phyloP scores from a whole-genome alignment of 2,797 vertebrate species.

The Thamnophis elegans region DNA sequence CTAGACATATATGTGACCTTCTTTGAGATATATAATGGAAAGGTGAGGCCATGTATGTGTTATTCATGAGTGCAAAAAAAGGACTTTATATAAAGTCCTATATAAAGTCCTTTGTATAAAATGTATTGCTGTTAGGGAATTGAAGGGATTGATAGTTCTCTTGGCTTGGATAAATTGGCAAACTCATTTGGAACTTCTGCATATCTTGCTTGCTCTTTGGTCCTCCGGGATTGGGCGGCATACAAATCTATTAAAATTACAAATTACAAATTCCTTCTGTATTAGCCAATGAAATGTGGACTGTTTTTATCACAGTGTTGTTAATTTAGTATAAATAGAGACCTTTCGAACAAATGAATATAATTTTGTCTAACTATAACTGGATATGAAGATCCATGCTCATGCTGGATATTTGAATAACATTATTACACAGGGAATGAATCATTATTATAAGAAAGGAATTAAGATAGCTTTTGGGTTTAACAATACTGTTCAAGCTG shows the following conservation, averaged over 20 bases:
- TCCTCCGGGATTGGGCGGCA: too few species aligned
- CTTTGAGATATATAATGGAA: conserved; percentile 98
- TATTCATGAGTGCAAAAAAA: background rate
- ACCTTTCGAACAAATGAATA: background rate
- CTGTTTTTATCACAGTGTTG: background rate
- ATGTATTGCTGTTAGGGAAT: background rate
- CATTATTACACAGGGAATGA: background rate
- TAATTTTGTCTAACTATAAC: background rate
- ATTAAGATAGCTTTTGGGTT: background rate
- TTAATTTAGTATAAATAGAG: background rate
- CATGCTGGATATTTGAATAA: background rate
- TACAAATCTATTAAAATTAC: too few species aligned
- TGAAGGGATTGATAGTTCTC: background rate
- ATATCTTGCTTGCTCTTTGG: background rate
- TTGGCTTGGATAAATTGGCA: background rate
- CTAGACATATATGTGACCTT: conserved; percentile 88
- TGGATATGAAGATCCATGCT: background rate
- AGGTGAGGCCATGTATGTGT: conserved; percentile 70
- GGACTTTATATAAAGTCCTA: background rate
- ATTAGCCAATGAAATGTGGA: background rate
- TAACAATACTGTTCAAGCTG: background rate
- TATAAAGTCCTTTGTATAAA: background rate
- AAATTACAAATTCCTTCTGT: too few species aligned
- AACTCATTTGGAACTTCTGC: background rate
- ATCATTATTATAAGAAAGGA: background rate